Percentiles rank a stretch among this genome's conserved stretches.
Conservation (phyloP, 2,888 invertebrate genomes). For the Spisula subtruncata region DNA sequence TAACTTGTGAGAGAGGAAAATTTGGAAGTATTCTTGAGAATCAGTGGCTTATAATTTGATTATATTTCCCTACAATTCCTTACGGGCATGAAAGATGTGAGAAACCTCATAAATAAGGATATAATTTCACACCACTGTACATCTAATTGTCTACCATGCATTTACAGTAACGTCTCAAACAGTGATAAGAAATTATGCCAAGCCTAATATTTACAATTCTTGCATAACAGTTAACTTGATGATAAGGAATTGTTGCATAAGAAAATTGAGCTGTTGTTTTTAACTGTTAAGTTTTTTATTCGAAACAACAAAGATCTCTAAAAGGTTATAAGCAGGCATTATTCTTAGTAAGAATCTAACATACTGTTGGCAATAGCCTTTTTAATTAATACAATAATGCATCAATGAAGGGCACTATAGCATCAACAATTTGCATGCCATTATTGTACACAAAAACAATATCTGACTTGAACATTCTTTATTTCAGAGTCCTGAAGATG, state of each 20-base stretch:
- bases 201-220: not conserved
- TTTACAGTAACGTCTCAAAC: not conserved
- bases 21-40: not conserved
- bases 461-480: not conserved
- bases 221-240: no score
- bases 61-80: slow-evolving; percentile 5
- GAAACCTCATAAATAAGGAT: not conserved
- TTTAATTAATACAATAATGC: not conserved
- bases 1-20: no score
- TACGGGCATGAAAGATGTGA: not conserved
- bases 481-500: no score
- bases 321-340: not conserved
- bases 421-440: not conserved
- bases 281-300: not conserved
- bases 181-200: not conserved
- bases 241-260: no score
- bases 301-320: not conserved
- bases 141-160: no score
- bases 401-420: no score
- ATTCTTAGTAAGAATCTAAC: no score
- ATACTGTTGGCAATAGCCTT: slow-evolving; percentile 6
- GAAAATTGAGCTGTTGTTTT: no score
- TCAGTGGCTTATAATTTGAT: not conserved
- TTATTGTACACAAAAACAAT: not conserved
- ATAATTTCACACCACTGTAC: not conserved